Conservation (phyloP, 2,888 invertebrate species). For the Rhogogaster chlorosoma region DNA sequence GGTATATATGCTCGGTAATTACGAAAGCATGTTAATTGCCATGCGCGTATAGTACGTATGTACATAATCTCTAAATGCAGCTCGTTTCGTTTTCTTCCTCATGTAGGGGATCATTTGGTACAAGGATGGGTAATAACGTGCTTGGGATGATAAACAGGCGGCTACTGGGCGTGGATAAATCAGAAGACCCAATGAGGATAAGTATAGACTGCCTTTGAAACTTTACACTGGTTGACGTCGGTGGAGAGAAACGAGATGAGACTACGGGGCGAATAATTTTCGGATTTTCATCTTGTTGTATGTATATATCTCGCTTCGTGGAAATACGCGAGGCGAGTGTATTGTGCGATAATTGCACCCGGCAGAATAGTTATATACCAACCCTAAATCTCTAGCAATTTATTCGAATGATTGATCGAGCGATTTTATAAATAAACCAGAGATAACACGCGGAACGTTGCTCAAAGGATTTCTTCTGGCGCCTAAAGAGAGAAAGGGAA, state of each 20-base stretch:
- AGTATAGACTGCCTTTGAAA: constrained; percentile 53
- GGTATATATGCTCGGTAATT: constrained; percentile 22
- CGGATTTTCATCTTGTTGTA: constrained; percentile 3
- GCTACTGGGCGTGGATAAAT: constrained; percentile 76
- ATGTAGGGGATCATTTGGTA: constrained; percentile 64
- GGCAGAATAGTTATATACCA: background rate
- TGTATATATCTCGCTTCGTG: background rate
- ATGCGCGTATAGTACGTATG: background rate
- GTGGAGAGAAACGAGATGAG: background rate
- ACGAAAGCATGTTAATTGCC: constrained; percentile 40
- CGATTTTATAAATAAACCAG: constrained; percentile 1
- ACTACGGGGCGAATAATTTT: constrained; percentile 24
- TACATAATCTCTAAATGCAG: constrained; percentile 48
- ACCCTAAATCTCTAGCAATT: constrained; percentile 2
- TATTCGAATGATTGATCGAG: constrained; percentile 40
- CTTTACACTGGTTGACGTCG: constrained; percentile 47
- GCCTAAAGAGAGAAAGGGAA: background rate
- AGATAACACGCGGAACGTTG: background rate
- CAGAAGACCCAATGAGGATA: constrained; percentile 64
- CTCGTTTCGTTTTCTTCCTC: constrained; percentile 22
- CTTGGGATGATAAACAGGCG: constrained; percentile 71
- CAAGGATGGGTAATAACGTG: constrained; percentile 72
- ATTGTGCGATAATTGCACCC: constrained; percentile 26
- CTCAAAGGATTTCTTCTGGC: constrained; percentile 35
- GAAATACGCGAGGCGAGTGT: constrained; percentile 10